Conservation (phyloP, 2,113 vertebrate species). For the Ptilonorhynchus violaceus region DNA sequence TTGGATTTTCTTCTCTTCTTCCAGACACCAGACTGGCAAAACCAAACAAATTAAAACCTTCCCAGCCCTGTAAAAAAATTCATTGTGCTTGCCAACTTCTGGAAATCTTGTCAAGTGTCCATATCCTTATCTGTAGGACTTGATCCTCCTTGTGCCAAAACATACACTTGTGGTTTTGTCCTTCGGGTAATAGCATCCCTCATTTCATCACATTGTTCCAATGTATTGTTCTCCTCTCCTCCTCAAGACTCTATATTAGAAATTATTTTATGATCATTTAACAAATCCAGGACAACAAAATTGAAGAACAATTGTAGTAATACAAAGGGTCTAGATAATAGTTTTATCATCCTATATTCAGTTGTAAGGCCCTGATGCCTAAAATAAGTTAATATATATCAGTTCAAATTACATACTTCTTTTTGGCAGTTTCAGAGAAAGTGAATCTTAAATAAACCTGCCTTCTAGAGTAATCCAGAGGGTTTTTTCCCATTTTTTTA, state of each 20-base stretch:
- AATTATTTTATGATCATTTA: background rate
- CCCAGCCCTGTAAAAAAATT: background rate
- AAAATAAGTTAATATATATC: background rate
- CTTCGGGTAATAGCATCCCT: background rate
- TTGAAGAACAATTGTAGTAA: background rate
- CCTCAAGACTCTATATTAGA: background rate
- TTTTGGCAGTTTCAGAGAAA: background rate
- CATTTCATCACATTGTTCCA: background rate
- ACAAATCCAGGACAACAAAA: background rate
- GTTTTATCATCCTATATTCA: background rate
- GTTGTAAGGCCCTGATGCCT: background rate
- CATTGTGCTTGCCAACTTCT: background rate
- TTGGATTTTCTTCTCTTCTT: background rate
- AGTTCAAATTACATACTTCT: background rate
- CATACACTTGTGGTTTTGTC: accelerated
- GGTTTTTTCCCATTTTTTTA: background rate
- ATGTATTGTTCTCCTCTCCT: background rate
- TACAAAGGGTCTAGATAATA: background rate
- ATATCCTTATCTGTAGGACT: background rate
- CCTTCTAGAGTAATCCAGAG: background rate
- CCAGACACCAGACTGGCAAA: background rate
- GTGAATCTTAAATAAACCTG: background rate
- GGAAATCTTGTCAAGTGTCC: background rate
- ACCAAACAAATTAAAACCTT: background rate
- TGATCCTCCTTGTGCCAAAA: background rate